Conservation (phyloP, 1,140 invertebrate species). For the Euborellia annulipes region DNA sequence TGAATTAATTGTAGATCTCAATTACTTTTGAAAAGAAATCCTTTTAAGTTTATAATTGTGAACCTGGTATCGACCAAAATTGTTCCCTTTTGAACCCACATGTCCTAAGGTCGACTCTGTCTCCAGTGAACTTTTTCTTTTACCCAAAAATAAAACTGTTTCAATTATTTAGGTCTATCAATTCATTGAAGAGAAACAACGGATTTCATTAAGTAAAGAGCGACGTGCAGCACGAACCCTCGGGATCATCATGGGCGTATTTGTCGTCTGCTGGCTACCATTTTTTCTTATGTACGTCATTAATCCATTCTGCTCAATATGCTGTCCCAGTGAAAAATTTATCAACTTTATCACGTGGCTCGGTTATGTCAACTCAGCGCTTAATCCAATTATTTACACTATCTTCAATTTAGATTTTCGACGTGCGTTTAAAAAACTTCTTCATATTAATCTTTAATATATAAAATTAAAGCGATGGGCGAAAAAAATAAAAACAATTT, state of each 20-base stretch:
- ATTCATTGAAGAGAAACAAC: constrained; percentile 85
- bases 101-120: no score
- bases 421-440: constrained; percentile 74
- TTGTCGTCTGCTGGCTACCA: constrained; percentile 92
- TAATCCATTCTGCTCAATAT: constrained; percentile 66
- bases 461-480: no score
- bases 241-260: constrained; percentile 88
- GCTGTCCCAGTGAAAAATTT: constrained; percentile 56
- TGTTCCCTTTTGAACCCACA: no score
- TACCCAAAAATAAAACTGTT: no score
- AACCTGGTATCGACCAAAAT: no score
- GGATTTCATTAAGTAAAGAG: constrained; percentile 83
- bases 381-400: constrained; percentile 94
- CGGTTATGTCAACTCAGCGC: constrained; percentile 92
- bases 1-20: no score
- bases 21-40: no score
- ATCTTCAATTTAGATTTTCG: constrained; percentile 96
- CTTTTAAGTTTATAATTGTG: no score
- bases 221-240: constrained; percentile 79
- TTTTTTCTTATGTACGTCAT: constrained; percentile 94
- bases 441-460: constrained; percentile 36
- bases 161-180: constrained; percentile 58
- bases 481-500: no score
- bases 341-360: constrained; percentile 91
- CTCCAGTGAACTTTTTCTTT: no score